A percentile compares a stretch with the other conserved stretches of the same genome.
Conservation (phyloP, 2,113 vertebrate species). For the Oreocharis arfaki region DNA sequence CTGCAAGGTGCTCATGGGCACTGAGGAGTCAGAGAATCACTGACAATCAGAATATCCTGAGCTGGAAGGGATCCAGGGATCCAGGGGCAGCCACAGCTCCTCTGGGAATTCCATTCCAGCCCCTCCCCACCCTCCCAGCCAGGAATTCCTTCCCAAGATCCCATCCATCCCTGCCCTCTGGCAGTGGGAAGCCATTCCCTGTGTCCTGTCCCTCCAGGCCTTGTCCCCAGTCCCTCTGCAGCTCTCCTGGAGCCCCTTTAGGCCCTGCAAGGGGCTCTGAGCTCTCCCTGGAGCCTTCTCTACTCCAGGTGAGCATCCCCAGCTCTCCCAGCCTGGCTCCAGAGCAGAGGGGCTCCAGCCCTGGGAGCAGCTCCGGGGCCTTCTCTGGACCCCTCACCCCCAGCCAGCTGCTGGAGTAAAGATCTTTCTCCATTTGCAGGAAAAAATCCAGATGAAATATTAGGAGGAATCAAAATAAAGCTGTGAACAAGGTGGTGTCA, state of each 20-base stretch:
- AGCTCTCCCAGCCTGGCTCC: neutral
- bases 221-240: neutral
- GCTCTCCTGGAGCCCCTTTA: neutral
- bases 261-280: neutral
- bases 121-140: neutral
- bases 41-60: neutral
- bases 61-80: neutral
- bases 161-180: neutral
- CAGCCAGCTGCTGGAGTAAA: neutral
- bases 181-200: neutral
- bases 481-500: neutral
- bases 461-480: neutral
- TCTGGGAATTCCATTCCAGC: neutral
- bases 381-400: neutral
- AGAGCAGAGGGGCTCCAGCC: neutral
- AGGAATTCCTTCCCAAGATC: neutral
- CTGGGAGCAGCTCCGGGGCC: accelerated
- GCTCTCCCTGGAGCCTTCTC: neutral
- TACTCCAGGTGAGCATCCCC: accelerated
- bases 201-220: neutral
- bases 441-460: neutral
- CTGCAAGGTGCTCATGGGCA: neutral
- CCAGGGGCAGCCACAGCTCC: neutral
- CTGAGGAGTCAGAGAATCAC: accelerated
- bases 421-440: neutral